Evolutionary conservation across 2,797 vertebrate genomes (phyloP).

Genomic region (Tamandua tetradactyla): DNA sequence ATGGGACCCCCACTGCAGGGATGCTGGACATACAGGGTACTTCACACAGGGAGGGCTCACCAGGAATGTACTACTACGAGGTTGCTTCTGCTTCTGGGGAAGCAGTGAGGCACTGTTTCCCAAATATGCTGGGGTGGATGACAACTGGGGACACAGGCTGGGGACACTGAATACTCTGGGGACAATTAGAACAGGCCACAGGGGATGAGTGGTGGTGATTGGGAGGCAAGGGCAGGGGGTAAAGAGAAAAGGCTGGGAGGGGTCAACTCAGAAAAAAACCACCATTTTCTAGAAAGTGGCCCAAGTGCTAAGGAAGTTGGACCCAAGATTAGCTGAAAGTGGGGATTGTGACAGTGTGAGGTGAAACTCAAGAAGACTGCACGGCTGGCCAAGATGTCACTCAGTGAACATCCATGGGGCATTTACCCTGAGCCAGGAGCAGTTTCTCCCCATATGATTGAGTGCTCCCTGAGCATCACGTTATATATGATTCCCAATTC

Average conservation of each 20-base stretch:
- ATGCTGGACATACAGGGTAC: not conserved
- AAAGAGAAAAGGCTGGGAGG: not conserved
- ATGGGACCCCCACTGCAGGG: not conserved
- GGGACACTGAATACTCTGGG: not conserved
- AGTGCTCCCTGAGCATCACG: not conserved
- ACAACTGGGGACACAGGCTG: not conserved
- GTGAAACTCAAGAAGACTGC: fast-evolving
- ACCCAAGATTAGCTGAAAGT: not conserved
- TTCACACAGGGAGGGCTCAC: not conserved
- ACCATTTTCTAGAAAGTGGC: not conserved
- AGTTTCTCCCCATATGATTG: too few species aligned
- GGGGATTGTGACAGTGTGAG: not conserved
- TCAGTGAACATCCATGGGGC: not conserved
- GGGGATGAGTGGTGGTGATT: not conserved
- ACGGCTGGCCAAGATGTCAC: not conserved
- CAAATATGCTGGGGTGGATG: not conserved
- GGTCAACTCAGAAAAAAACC: not conserved
- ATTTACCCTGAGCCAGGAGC: not conserved
- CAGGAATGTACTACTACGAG: fast-evolving
- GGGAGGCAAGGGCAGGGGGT: not conserved
- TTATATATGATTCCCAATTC: not conserved
- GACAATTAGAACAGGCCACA: not conserved
- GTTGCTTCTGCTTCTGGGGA: not conserved
- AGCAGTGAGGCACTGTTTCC: not conserved
- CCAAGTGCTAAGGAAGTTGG: not conserved